Conservation (phyloP, 2,797 vertebrate genomes). For the Scyliorhinus canicula region DNA sequence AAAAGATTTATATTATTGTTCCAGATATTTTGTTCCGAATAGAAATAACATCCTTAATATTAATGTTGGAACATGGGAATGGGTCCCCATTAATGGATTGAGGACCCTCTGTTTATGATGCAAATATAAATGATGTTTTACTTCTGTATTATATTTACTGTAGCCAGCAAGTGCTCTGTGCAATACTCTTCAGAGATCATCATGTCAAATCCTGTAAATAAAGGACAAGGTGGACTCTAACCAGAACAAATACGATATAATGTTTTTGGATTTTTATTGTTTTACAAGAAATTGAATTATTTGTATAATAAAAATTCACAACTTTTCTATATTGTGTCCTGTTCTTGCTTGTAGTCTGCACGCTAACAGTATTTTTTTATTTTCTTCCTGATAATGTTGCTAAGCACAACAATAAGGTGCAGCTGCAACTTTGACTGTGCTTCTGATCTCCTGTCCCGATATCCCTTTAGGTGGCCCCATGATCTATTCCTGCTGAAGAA, state of each 20-base stretch:
- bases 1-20: background rate
- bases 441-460: background rate
- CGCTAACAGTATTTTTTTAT: background rate
- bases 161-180: background rate
- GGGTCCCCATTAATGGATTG: background rate
- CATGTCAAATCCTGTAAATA: background rate
- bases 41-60: too few relatives aligned
- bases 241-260: background rate
- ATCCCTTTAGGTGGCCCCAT: background rate
- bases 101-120: background rate
- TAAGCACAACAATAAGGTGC: background rate
- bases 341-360: background rate
- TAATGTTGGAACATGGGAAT: background rate
- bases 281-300: background rate
- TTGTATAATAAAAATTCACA: background rate
- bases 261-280: background rate
- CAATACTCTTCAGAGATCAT: too few relatives aligned
- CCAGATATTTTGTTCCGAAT: background rate
- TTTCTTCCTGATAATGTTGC: background rate
- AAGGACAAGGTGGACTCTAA: background rate
- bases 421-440: background rate
- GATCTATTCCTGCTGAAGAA: background rate
- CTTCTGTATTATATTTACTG: background rate
- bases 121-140: background rate
- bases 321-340: background rate